Evolutionary conservation across 2,797 vertebrate genomes (phyloP), one percentile per base, ranked within the genome.

Genomic region (Pachyuromys duprasi): DNA sequence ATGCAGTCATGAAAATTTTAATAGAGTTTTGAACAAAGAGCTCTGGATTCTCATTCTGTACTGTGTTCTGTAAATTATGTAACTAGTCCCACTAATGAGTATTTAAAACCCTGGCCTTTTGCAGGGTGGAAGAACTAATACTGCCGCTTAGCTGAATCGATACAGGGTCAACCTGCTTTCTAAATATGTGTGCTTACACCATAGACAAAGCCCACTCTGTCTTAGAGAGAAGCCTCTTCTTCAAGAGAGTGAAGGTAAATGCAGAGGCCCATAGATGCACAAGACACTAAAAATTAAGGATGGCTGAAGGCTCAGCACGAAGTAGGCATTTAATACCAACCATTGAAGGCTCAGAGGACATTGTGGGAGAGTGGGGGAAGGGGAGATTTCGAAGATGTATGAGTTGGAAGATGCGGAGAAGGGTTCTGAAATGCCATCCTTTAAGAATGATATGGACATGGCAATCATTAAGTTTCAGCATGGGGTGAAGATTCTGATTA

Each of bases 1-100:
- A 75, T 79, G 42, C 22, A 22, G 26, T 79, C 67, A 92, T 87
- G 70, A 95, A 72, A 84, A 74, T 89, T 92, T 78, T 92, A 81
- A 74, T 81, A 49, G 39, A 74, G 89, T 91, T 91, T 70, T 78
- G 39, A 94, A 87, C 53, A 79, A 89, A 42, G 60, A 39, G 24
- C 11, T 79, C 45, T 95, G 22, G 28, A 14, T 70, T 96, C 94
- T 87, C 45, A 70, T 79, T 95, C 83, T 84, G 13, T 60, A 26
- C 20, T 62, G 55, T 86, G 18, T 31, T 42, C 55, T 89, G 24
- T 9, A 95, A 82, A 84, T 90, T 60, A 81, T 22, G 22, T 91
- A 88, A 76, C 86, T 78, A 79, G 62, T 80, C 49, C 33, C 62
- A 45, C 53, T 36, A 14, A 80, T n/a, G 62, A 60, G 6, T 57